Conservation (phyloP, 64 coral and sea anemone genomes). For the Orbicella faveolata region DNA sequence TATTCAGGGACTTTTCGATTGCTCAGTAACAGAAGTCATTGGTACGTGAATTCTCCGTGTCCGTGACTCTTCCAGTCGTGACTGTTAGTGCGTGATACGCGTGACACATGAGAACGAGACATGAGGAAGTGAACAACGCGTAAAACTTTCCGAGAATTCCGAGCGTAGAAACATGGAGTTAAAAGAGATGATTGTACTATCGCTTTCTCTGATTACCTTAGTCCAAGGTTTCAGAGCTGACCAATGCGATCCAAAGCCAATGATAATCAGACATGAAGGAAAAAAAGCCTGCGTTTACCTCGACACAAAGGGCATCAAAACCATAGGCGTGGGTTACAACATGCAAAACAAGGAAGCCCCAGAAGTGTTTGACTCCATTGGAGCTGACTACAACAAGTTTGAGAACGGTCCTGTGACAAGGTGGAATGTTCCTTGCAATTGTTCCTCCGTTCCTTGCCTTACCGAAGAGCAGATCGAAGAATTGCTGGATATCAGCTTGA, state of each 20-base stretch:
- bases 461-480: slow-evolving; percentile 53
- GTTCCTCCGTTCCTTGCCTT: slow-evolving; percentile 66
- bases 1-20: too few relatives aligned
- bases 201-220: background rate
- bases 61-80: too few relatives aligned
- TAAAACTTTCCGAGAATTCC: background rate
- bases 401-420: slow-evolving; percentile 61
- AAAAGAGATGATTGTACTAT: background rate
- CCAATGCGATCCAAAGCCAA: slow-evolving; percentile 63
- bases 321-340: slow-evolving; percentile 83
- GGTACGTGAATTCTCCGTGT: too few relatives aligned
- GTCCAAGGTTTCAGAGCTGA: background rate
- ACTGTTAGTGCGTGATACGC: too few relatives aligned
- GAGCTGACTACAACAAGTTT: slow-evolving; percentile 80
- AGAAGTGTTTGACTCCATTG: slow-evolving; percentile 54
- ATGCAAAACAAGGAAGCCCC: slow-evolving; percentile 68
- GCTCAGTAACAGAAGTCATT: too few relatives aligned
- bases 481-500: slow-evolving; percentile 62
- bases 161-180: slow-evolving; percentile 8
- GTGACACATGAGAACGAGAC: too few relatives aligned
- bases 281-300: slow-evolving; percentile 69
- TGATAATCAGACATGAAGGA: slow-evolving; percentile 65
- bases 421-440: slow-evolving; percentile 50
- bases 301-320: slow-evolving; percentile 67
- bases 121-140: too few relatives aligned